Evolutionary conservation across 2,797 vertebrate genomes (phyloP).

Genomic region (Esox lucius): DNA sequence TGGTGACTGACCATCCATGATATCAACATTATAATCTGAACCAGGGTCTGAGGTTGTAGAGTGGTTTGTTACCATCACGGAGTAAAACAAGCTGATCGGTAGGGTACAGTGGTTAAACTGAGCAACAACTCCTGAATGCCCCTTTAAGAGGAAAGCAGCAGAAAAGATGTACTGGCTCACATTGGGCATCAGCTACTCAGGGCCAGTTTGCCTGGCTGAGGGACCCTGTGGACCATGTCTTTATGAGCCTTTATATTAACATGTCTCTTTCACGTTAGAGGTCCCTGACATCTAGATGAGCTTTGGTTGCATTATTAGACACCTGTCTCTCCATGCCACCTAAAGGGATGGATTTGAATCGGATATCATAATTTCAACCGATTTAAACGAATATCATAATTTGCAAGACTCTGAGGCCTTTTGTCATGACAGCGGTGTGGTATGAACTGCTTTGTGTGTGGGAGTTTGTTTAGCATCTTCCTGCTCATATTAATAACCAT

Average conservation of each 20-base stretch:
- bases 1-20: too few species aligned
- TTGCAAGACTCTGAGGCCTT: slow-evolving; percentile 11
- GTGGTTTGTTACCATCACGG: too few species aligned
- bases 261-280: not conserved
- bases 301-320: not conserved
- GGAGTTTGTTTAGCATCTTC: slow-evolving; percentile 8
- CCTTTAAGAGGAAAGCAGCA: not conserved
- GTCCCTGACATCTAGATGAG: not conserved
- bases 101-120: too few species aligned
- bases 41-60: too few species aligned
- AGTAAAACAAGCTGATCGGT: too few species aligned
- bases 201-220: not conserved
- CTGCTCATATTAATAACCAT: not conserved
- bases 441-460: slow-evolving; percentile 31
- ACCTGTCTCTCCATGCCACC: slow-evolving; percentile 9
- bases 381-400: slow-evolving; percentile 24
- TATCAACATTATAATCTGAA: too few species aligned
- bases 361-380: slow-evolving; percentile 23
- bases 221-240: too few species aligned
- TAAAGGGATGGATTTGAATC: slow-evolving; percentile 25
- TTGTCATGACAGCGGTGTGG: not conserved
- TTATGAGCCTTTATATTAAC: too few species aligned
- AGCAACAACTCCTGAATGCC: too few species aligned
- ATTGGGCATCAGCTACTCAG: not conserved
- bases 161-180: not conserved